Conservation (phyloP, 2,797 vertebrate species). For the Hemitrygon akajei region DNA sequence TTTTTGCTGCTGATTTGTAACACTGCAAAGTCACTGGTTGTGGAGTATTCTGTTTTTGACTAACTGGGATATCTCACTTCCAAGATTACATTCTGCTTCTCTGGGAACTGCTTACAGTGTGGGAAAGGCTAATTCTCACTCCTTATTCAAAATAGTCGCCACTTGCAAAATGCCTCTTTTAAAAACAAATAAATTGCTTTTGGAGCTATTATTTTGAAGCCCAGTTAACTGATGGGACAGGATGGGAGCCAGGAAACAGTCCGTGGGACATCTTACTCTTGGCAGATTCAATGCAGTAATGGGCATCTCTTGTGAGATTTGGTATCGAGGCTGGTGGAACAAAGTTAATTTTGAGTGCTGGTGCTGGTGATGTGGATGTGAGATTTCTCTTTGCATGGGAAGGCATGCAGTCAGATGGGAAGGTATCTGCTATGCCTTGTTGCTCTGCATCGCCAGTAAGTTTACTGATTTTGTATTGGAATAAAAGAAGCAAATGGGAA, state of each 20-base stretch:
- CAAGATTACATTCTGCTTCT: neutral
- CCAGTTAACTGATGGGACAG: constrained; percentile 39
- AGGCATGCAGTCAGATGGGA: constrained; percentile 58
- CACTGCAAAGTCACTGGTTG: neutral
- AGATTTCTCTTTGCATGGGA: constrained; percentile 71
- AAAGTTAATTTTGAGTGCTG: constrained; percentile 6
- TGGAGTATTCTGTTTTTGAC: constrained; percentile 13
- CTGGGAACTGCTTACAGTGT: neutral
- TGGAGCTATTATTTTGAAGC: neutral
- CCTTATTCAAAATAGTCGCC: neutral
- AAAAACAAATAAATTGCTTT: constrained; percentile 3
- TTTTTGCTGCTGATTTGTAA: constrained; percentile 36
- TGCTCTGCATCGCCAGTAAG: constrained; percentile 56
- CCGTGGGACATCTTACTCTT: constrained; percentile 50
- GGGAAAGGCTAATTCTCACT: neutral
- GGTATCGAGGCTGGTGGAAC: constrained; percentile 51
- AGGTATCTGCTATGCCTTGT: neutral
- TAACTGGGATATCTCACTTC: constrained; percentile 23
- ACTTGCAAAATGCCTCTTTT: neutral
- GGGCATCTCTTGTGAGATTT: constrained; percentile 50
- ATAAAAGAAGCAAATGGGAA: constrained; percentile 52
- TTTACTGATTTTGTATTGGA: constrained; percentile 74
- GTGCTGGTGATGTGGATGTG: constrained; percentile 52
- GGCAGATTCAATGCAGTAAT: constrained; percentile 46
- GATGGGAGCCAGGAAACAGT: constrained; percentile 42